Conservation (phyloP, 30 jellyfish, hydroid and myxozoan species). For the Aurelia aurita region DNA sequence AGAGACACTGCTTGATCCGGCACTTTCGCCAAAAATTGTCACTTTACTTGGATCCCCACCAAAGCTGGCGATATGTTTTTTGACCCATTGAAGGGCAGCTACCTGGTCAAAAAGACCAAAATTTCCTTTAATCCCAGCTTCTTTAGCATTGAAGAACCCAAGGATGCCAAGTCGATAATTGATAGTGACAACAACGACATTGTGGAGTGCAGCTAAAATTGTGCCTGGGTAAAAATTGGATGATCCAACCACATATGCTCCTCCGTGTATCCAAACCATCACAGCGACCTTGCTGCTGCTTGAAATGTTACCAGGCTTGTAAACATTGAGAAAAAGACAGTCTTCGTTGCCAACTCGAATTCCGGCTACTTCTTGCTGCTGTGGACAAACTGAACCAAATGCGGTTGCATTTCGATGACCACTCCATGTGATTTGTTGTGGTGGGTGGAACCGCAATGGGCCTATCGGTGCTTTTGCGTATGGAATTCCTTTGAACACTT, state of each 20-base stretch:
- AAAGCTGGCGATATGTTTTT: slow-evolving; percentile 9
- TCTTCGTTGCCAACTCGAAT: slow-evolving; percentile 6
- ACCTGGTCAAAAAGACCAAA: slow-evolving; percentile 53
- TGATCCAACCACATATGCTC: slow-evolving; percentile 18
- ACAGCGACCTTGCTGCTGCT: not conserved
- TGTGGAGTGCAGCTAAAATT: slow-evolving; percentile 9
- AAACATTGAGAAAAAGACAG: slow-evolving; percentile 16
- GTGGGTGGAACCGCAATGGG: slow-evolving; percentile 35
- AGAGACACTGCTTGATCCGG: slow-evolving; percentile 6
- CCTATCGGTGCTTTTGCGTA: slow-evolving; percentile 61
- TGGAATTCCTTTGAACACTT: slow-evolving; percentile 39
- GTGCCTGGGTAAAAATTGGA: slow-evolving; percentile 8
- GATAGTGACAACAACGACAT: slow-evolving; percentile 40
- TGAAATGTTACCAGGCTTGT: slow-evolving; percentile 11
- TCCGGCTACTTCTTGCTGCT: not conserved
- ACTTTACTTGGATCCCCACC: slow-evolving; percentile 67
- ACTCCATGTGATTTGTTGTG: slow-evolving; percentile 21
- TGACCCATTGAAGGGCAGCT: slow-evolving; percentile 62
- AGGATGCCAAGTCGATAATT: slow-evolving; percentile 58
- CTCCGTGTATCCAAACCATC: slow-evolving; percentile 68
- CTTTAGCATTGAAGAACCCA: slow-evolving; percentile 48
- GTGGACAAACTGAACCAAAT: slow-evolving; percentile 36
- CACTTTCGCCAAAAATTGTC: slow-evolving; percentile 26
- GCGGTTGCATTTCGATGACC: slow-evolving; percentile 29
- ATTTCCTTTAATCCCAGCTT: slow-evolving; percentile 15